phyloP scores from a whole-genome alignment of 2,113 vertebrate genomes.

The Geococcyx californianus region DNA sequence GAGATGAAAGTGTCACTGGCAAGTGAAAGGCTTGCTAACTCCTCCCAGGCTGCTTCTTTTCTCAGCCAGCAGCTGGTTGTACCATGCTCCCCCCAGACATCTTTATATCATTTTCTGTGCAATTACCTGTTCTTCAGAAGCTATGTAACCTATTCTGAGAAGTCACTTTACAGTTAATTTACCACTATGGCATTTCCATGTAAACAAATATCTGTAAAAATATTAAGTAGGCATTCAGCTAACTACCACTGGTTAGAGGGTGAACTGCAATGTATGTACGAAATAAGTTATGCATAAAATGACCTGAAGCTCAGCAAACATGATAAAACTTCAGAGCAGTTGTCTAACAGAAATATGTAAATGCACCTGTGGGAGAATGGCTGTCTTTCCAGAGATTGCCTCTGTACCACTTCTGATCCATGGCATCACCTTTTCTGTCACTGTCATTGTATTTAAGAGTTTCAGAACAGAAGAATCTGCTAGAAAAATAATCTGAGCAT shows the following conservation, averaged over 20 bases:
- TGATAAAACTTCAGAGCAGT: neutral
- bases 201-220: neutral
- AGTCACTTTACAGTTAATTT: neutral
- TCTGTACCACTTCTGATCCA: neutral
- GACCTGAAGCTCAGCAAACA: neutral
- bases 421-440: neutral
- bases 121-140: neutral
- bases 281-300: neutral
- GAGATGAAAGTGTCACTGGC: neutral
- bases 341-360: neutral
- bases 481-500: neutral
- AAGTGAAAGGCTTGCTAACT: neutral
- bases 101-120: neutral
- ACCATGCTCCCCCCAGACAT: neutral
- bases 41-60: neutral
- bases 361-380: neutral
- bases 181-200: neutral
- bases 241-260: neutral
- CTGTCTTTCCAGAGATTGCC: neutral
- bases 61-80: neutral
- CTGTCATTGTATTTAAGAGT: neutral
- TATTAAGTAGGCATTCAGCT: neutral
- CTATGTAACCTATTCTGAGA: neutral
- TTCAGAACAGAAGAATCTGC: neutral
- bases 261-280: neutral